Evolutionary conservation across 2,797 vertebrate species (phyloP), one percentile per base, ranked within the genome.

Genomic region (Percopsis omiscomaycus): DNA sequence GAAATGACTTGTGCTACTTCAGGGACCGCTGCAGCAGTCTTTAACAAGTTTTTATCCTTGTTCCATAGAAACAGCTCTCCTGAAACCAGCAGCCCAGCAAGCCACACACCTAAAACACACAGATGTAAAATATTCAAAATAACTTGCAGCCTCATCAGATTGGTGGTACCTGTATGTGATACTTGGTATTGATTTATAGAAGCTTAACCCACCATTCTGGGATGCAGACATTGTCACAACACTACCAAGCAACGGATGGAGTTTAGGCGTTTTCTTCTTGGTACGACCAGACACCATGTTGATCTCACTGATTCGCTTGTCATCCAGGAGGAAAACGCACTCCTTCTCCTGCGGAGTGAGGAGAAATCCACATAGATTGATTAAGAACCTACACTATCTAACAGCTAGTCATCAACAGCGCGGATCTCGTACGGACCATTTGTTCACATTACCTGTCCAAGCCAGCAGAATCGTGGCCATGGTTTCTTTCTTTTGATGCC

Each of bases 21-120:
- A 73, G 92, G 84, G 0, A 89, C 77, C 4, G 93, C 80, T 46
- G 92, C 77, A 14, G 93, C 79, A 13, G 77, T 94, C 88, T 94
- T 97, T 66, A 98, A 77, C 66, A 74, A 88, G 76, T 98, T 94
- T 55, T 86, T 90, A 80, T 99, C 97, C 80, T 92, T 96, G 91
- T 95, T 95, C 97, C 98, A 99, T 66, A 99, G 89, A 82, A 99
- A 98, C 0, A 99, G 70, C 11, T 97, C 94, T 66, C 97, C 97
- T n/a, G 95, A 92, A 59, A 75, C 48, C 73, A 97, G 85, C 29
- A 98, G 48, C 28, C 97, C 96, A 78, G 90, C 93, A 51, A 98
- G 85, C 96, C 95, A 99, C 67, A 89, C 82, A 68, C 94, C 98
- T 99, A 74, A 50, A 59, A 66, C 58, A 54, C 22, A 49, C 5